Conservation (phyloP, 2,888 invertebrate species). For the Pomacea canaliculata region DNA sequence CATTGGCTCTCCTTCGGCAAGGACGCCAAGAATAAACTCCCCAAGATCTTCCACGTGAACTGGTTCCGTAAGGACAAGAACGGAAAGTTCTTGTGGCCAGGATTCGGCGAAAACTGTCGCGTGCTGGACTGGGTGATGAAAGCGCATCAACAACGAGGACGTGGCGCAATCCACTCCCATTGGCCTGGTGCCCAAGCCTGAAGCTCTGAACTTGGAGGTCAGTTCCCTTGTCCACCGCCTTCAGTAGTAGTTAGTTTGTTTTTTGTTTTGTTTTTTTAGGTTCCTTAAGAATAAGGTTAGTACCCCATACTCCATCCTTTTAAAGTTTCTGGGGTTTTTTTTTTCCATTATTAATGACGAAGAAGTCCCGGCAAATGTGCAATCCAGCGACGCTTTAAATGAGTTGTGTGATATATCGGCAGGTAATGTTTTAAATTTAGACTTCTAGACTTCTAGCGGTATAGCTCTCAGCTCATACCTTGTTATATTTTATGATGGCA, state of each 20-base stretch:
- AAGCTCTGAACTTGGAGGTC: conserved; percentile 76
- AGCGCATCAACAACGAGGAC: conserved; percentile 76
- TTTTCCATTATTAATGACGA: not conserved
- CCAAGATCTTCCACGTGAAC: conserved; percentile 98
- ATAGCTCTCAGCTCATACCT: no score
- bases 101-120: conserved; percentile 92
- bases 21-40: conserved; percentile 75
- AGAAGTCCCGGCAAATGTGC: not conserved
- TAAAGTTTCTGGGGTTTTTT: not conserved
- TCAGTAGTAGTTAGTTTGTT: no score
- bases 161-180: conserved; percentile 79
- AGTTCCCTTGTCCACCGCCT: not conserved
- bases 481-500: conserved; percentile 46
- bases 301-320: not conserved
- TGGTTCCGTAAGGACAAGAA: conserved; percentile 93
- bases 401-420: no score
- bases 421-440: no score
- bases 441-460: no score
- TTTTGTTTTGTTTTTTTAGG: no score
- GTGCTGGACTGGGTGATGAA: conserved; percentile 96
- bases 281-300: no score
- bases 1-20: conserved; percentile 94
- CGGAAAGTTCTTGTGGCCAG: conserved; percentile 98
- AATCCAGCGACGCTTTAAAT: no score
- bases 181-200: conserved; percentile 71